phyloP scores from a whole-genome alignment of 2,797 vertebrate genomes.

The Gila robusta region DNA sequence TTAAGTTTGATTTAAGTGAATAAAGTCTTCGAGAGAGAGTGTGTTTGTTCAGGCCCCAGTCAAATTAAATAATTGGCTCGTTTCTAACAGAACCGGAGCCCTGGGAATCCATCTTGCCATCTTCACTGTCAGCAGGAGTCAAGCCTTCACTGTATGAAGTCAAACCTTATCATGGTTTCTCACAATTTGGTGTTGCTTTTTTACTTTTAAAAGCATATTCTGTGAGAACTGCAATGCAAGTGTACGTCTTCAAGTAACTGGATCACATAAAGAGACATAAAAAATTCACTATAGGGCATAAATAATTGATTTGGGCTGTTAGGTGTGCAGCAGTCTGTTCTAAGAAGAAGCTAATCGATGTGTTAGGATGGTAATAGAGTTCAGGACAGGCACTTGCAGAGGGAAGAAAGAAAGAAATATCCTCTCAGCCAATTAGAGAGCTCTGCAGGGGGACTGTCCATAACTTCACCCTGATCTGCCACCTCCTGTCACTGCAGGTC shows the following conservation, averaged over 20 bases:
- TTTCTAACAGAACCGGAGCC: constrained; percentile 33
- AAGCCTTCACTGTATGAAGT: not conserved
- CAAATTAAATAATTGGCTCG: constrained; percentile 62
- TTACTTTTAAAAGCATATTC: not conserved
- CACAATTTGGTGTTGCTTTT: not conserved
- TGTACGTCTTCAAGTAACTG: not conserved
- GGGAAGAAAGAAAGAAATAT: constrained; percentile 54
- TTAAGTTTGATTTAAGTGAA: constrained; percentile 1
- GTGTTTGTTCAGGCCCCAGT: constrained; percentile 40
- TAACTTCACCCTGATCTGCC: constrained; percentile 47
- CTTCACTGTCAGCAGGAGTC: constrained; percentile 1
- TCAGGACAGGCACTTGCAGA: constrained; percentile 63
- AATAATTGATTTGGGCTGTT: constrained; percentile 53
- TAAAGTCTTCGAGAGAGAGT: not conserved
- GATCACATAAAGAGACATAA: constrained; percentile 14
- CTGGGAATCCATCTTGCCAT: not conserved
- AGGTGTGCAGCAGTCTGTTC: constrained; percentile 39
- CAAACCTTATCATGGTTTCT: constrained; percentile 13
- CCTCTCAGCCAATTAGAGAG: constrained; percentile 68
- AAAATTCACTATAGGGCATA: constrained; percentile 61
- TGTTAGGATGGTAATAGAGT: constrained; percentile 68
- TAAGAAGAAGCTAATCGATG: constrained; percentile 67
- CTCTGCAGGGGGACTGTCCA: constrained; percentile 42
- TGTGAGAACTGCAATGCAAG: not conserved
- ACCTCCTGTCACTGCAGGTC: constrained; percentile 50